Conservation (phyloP, 2,113 vertebrate species). For the Zosterops lateralis region DNA sequence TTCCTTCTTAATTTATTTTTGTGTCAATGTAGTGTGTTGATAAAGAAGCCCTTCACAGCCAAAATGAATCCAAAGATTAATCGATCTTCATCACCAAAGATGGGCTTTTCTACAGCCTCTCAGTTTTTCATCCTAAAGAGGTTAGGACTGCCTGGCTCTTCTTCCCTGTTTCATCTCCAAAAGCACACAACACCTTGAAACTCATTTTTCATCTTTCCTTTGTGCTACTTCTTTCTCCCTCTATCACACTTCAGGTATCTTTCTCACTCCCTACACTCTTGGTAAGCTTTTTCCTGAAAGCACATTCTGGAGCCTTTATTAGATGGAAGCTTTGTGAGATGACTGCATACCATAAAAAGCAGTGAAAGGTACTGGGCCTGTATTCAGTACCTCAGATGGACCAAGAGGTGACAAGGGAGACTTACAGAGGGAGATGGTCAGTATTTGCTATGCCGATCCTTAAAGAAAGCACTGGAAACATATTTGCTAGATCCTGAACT, state of each 20-base stretch:
- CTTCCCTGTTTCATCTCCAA: neutral
- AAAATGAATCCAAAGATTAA: neutral
- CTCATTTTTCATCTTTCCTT: neutral
- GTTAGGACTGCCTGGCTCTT: neutral
- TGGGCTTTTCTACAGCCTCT: neutral
- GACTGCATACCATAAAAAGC: neutral
- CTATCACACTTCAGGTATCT: neutral
- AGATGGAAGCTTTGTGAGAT: neutral
- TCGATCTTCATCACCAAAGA: neutral
- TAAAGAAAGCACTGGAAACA: neutral
- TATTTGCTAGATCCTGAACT: neutral
- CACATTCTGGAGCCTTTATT: neutral
- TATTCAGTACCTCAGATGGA: neutral
- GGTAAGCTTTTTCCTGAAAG: neutral
- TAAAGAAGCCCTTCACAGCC: neutral
- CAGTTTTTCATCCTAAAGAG: neutral
- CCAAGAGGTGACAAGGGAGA: neutral
- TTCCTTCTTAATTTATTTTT: neutral
- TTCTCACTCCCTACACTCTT: neutral
- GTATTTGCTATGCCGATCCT: neutral
- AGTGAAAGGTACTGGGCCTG: neutral
- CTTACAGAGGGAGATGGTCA: neutral
- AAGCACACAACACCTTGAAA: neutral
- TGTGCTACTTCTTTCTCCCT: neutral
- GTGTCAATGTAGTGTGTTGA: neutral